Conservation (phyloP, 2,888 invertebrate species). For the Hartigia nigra region DNA sequence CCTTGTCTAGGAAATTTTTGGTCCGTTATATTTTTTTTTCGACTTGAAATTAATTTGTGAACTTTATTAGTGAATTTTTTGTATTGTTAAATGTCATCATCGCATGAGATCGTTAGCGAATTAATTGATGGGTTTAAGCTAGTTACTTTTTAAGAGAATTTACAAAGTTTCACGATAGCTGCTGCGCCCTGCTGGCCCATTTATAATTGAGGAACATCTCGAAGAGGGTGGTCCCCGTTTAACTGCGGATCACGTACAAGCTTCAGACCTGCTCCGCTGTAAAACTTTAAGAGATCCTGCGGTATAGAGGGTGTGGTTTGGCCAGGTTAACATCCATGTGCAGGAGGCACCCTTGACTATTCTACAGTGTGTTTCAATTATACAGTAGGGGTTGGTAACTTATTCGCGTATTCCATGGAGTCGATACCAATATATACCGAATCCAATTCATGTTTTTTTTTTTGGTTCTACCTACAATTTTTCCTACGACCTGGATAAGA, state of each 20-base stretch:
- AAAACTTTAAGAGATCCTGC: background rate
- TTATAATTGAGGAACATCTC: background rate
- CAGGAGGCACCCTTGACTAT: background rate
- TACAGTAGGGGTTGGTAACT: background rate
- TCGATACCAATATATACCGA: background rate
- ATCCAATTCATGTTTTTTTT: background rate
- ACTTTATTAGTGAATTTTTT: background rate
- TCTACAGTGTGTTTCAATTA: background rate
- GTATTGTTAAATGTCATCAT: background rate
- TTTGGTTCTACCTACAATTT: background rate
- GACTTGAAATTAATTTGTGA: background rate
- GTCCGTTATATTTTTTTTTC: background rate
- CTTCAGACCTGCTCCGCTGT: background rate
- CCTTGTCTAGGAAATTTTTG: background rate
- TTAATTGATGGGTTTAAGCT: background rate
- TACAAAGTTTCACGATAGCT: background rate
- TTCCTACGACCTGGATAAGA: background rate
- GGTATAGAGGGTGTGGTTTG: background rate
- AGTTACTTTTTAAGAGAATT: background rate
- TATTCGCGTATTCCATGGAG: background rate
- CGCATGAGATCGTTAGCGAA: background rate
- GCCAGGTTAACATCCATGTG: background rate
- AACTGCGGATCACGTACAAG: conserved; percentile 3
- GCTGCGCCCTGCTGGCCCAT: background rate
- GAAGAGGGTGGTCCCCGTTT: background rate